Evolutionary conservation across 2,797 vertebrate species (phyloP), one percentile per base, ranked within the genome.

Genomic region (Cynodonichthys magdalenae): DNA sequence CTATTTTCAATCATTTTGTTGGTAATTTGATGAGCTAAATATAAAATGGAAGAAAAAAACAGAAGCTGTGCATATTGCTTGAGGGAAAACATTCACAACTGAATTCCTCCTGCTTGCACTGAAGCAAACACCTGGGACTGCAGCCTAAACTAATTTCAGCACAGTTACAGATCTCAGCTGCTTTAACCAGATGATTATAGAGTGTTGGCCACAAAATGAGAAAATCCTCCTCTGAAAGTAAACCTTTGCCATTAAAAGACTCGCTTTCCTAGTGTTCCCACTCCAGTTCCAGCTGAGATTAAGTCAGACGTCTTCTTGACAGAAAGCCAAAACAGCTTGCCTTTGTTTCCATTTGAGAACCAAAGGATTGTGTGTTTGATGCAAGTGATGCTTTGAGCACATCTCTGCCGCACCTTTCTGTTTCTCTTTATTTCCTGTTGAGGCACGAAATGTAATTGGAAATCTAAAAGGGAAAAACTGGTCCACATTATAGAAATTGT

Each of bases 341-440:
- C 59, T 84, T 82, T 73, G 70, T 77, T 84, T 84, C 82, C 63
- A 74, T 72, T 75, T 70, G 69, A 75, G 60, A 75, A 71, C 68
- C 72, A 74, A 55, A 80, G 72, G 64, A 79, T 53, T 53, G 46
- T 20, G 31, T 61, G 59, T 72, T 58, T 66, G 63, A 78, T 74
- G 42, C 15, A 39, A 68, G 52, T 55, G 67, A 53, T 48, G 48
- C 67, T 79, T 71, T 83, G 46, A 78, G 62, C 63, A 44, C 46
- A 51, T 47, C 52, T 34, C 20, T 57, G 41, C 27, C 72, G 61
- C 50, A 49, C 50, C 53, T 19, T 17, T 57, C 24, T 6, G 24
- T 34, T 66, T 77, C 61, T 27, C 28, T 63, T 59, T 58, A 20
- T 58, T 72, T 62, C 10, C 61, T 57, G 48, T 66, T 11, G 71